These are phyloP conservation scores for Tanypteryx hageni DNA, from an alignment of 2,888 invertebrate species.

Conservation along the genomic window DNA sequence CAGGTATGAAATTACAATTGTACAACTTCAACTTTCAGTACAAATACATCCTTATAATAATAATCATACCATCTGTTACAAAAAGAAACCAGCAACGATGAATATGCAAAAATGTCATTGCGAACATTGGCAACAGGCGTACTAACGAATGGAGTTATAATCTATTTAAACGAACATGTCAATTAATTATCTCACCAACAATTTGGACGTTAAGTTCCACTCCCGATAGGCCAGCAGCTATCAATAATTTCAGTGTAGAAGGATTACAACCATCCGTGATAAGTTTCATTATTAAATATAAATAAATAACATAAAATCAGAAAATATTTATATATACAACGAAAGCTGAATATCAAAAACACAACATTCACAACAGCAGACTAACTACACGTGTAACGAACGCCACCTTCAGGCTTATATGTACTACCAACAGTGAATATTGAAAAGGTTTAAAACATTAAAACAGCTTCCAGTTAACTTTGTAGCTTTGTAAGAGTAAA, in stretches of 20 bases:
- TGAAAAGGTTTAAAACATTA: too few relatives aligned
- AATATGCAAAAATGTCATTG: not conserved
- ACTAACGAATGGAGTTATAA: not conserved
- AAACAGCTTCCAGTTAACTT: too few relatives aligned
- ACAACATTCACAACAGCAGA: not conserved
- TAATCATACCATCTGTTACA: not conserved
- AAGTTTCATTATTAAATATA: constrained; percentile 80
- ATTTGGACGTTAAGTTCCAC: constrained; percentile 79
- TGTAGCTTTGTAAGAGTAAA: too few relatives aligned
- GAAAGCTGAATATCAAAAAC: not conserved
- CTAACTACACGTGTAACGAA: too few relatives aligned
- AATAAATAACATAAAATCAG: constrained; percentile 66
- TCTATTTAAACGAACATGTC: not conserved
- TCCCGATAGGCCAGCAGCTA: constrained; percentile 82
- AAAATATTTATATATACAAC: not conserved
- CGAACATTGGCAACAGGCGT: not conserved
- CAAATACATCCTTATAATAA: not conserved
- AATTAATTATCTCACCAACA: constrained; percentile 81
- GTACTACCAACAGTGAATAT: too few relatives aligned
- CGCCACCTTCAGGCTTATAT: too few relatives aligned
- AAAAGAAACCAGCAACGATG: not conserved
- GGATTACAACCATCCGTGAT: constrained; percentile 88
- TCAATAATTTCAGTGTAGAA: constrained; percentile 84
- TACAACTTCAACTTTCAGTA: not conserved
- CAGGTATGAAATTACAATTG: not conserved